phyloP scores from a whole-genome alignment of 2,797 vertebrate species.

The Ispidina picta region DNA sequence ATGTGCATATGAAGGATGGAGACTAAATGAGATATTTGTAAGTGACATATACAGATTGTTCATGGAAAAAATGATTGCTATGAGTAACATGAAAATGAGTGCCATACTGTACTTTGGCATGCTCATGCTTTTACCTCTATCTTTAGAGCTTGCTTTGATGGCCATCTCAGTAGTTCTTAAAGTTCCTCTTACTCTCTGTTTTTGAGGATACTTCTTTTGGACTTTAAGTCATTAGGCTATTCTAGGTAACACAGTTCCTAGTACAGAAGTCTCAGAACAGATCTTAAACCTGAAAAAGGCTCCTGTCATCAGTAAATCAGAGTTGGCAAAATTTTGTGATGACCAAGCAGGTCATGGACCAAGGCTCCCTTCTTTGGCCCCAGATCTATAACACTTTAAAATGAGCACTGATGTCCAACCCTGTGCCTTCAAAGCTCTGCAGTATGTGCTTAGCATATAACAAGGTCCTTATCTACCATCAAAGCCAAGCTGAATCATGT shows the following conservation, averaged over 20 bases:
- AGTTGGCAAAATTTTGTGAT: not conserved
- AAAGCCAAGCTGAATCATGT: not conserved
- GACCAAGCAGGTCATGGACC: not conserved
- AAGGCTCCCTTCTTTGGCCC: not conserved
- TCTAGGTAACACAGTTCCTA: not conserved
- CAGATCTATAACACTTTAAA: not conserved
- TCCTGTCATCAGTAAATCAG: not conserved
- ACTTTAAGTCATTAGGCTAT: not conserved
- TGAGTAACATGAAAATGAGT: slow-evolving; percentile 56
- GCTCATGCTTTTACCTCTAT: slow-evolving; percentile 30
- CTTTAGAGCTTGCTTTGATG: slow-evolving; percentile 10
- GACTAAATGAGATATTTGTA: slow-evolving; percentile 65
- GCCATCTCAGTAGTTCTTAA: not conserved
- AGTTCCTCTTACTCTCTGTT: not conserved
- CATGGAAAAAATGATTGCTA: slow-evolving; percentile 58
- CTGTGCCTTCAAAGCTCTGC: not conserved
- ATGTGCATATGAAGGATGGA: slow-evolving; percentile 52
- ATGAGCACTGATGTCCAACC: not conserved
- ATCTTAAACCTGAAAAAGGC: not conserved
- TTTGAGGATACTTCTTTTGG: not conserved
- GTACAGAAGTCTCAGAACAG: not conserved
- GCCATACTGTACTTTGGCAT: not conserved
- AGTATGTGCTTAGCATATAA: not conserved
- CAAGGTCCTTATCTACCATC: not conserved
- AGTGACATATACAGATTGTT: slow-evolving; percentile 60